Conservation (phyloP, 2,113 vertebrate species). For the Laterallus jamaicensis region DNA sequence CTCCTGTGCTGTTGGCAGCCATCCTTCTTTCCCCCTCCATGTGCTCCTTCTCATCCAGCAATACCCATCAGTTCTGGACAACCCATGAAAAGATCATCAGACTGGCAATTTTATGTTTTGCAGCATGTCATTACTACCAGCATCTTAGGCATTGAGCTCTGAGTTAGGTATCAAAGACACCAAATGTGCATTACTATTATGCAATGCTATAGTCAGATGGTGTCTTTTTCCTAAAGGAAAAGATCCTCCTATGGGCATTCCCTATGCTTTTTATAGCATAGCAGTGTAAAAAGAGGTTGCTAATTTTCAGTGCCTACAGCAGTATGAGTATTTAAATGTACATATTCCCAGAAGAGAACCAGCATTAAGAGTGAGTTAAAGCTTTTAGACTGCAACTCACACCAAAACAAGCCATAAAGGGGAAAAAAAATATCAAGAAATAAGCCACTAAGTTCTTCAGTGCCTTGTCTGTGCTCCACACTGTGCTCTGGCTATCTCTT, state of each 20-base stretch:
- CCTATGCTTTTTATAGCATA: not conserved
- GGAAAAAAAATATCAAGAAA: not conserved
- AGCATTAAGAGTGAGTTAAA: slow-evolving; percentile 20
- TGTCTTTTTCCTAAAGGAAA: not conserved
- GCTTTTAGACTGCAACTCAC: not conserved
- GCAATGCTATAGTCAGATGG: not conserved
- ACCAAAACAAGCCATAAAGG: not conserved
- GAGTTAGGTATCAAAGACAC: not conserved
- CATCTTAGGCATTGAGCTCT: not conserved
- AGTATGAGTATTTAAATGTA: not conserved
- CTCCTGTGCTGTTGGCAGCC: not conserved
- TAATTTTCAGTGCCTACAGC: not conserved
- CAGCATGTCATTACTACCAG: not conserved
- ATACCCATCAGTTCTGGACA: not conserved
- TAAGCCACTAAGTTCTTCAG: not conserved
- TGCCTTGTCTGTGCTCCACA: not conserved
- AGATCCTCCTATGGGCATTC: not conserved
- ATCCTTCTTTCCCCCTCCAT: not conserved
- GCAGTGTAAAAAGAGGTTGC: not conserved
- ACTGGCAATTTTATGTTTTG: not conserved
- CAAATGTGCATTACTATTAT: not conserved
- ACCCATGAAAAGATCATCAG: not conserved
- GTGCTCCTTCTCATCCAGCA: not conserved
- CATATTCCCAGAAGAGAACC: not conserved
- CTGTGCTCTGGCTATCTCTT: not conserved